These are phyloP conservation scores for Sternotherus odoratus DNA, from an alignment of 2,797 vertebrate genomes.

Conservation along the genomic window DNA sequence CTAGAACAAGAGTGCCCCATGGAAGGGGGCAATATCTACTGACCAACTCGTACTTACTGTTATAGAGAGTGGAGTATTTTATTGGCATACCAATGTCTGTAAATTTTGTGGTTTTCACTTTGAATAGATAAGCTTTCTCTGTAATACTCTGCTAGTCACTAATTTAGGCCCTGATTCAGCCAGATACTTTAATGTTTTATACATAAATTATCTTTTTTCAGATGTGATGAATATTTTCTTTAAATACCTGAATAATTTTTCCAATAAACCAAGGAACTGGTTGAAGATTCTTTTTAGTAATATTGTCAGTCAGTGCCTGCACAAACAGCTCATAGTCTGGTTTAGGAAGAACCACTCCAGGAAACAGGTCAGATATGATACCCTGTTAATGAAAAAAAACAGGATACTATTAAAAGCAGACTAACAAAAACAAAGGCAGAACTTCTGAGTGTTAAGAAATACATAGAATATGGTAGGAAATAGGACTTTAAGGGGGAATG, in stretches of 20 bases:
- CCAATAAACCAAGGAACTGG: conserved; percentile 93
- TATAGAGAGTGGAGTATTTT: background rate
- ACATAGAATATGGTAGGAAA: background rate
- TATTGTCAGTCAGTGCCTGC: conserved; percentile 86
- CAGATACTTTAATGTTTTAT: background rate
- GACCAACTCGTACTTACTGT: background rate
- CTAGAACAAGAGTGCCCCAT: background rate
- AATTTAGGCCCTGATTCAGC: background rate
- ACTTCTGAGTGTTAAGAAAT: background rate
- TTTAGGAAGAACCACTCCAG: conserved; percentile 90
- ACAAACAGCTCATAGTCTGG: conserved; percentile 91
- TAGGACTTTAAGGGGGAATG: background rate
- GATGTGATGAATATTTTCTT: background rate
- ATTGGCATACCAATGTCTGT: background rate
- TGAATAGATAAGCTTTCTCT: background rate
- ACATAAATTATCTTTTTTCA: background rate
- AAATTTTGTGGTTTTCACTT: background rate
- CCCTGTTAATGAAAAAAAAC: conserved; percentile 82
- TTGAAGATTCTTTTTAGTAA: conserved; percentile 88
- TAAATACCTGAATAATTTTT: conserved; percentile 94
- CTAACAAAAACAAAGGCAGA: background rate
- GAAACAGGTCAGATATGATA: conserved; percentile 96
- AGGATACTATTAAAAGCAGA: background rate
- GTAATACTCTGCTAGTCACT: background rate
- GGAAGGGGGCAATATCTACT: background rate